Conservation (phyloP, 2,797 vertebrate species). For the Nannoperca obscura region DNA sequence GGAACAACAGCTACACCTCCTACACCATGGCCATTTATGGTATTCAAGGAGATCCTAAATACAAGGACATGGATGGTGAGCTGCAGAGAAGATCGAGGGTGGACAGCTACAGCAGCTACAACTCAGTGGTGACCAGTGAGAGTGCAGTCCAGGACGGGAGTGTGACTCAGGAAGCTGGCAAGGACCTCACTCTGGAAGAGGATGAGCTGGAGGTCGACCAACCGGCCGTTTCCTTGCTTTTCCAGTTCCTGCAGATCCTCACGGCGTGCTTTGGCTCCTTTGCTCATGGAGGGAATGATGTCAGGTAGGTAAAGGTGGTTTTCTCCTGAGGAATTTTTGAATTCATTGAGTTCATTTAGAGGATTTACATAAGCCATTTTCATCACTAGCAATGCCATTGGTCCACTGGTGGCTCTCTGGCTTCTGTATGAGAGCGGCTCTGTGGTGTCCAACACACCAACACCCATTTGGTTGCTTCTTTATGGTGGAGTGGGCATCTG, state of each 20-base stretch:
- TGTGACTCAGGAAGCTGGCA: constrained; percentile 74
- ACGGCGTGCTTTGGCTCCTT: constrained; percentile 99
- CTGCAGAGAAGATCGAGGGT: constrained; percentile 90
- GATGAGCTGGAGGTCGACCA: constrained; percentile 90
- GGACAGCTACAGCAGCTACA: constrained; percentile 95
- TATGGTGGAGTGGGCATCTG: constrained; percentile 95
- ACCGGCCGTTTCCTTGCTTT: constrained; percentile 92
- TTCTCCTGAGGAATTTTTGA: neutral
- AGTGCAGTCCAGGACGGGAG: constrained; percentile 70
- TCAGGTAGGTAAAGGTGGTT: constrained; percentile 86
- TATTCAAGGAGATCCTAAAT: constrained; percentile 90
- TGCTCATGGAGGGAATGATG: constrained; percentile 97
- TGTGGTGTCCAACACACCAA: constrained; percentile 86
- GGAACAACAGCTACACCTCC: constrained; percentile 98
- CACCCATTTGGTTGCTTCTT: constrained; percentile 95
- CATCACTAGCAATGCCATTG: constrained; percentile 92
- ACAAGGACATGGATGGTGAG: constrained; percentile 81
- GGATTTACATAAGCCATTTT: constrained; percentile 1
- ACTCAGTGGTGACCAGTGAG: constrained; percentile 86
- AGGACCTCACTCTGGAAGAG: constrained; percentile 78
- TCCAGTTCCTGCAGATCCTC: constrained; percentile 98
- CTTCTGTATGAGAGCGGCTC: constrained; percentile 88
- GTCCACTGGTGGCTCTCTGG: constrained; percentile 94
- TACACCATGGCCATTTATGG: constrained; percentile 97
- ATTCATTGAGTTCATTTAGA: neutral